phyloP scores from a whole-genome alignment of 2,888 invertebrate genomes.

The Amphipoea lucens region DNA sequence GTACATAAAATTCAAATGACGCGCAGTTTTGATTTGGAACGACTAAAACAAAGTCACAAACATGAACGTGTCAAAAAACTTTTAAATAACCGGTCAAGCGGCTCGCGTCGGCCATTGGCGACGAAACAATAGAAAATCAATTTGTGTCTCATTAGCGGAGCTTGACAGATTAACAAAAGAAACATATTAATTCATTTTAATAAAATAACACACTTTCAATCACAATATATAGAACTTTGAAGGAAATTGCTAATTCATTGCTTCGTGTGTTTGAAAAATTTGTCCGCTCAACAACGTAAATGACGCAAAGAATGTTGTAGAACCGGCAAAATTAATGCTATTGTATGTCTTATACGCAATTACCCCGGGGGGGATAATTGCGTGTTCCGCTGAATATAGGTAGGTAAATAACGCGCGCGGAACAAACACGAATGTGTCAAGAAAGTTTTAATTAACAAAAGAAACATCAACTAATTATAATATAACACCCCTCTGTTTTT shows the following conservation, averaged over 20 bases:
- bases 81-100: conserved; percentile 1
- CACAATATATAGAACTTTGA: too few species aligned
- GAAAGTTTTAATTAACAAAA: conserved; percentile 39
- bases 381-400: neutral
- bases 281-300: neutral
- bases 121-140: too few species aligned
- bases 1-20: neutral
- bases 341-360: neutral
- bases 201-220: neutral
- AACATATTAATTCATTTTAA: conserved; percentile 5
- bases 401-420: neutral
- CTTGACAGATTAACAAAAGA: conserved; percentile 26
- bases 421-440: neutral
- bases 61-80: conserved; percentile 21
- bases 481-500: neutral
- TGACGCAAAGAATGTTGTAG: neutral
- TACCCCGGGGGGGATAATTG: neutral
- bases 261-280: too few species aligned
- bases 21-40: neutral
- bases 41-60: conserved; percentile 4
- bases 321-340: neutral
- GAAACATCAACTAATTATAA: conserved; percentile 25
- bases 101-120: too few species aligned
- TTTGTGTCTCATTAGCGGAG: too few species aligned
- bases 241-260: too few species aligned